These are phyloP conservation scores for Andrena fulva DNA, from an alignment of 2,888 invertebrate genomes.

Conservation along the genomic window DNA sequence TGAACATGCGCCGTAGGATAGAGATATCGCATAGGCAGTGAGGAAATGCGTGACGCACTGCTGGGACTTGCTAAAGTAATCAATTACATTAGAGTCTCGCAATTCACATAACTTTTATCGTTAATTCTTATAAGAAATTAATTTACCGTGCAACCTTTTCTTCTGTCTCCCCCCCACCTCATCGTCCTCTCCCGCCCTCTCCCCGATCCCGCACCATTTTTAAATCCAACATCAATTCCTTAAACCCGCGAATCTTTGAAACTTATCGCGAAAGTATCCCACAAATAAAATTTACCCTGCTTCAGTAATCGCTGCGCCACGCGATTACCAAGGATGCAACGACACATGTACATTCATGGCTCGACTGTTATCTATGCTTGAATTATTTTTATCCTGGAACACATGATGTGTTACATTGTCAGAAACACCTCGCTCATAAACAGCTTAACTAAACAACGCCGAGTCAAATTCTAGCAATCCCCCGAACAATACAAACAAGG, in stretches of 20 bases:
- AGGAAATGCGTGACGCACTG: background rate
- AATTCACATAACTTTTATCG: conserved; percentile 1
- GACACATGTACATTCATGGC: background rate
- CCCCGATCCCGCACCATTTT: background rate
- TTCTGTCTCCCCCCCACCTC: background rate
- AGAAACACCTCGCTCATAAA: background rate
- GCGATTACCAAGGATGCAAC: background rate
- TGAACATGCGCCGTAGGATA: background rate
- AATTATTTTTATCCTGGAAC: background rate
- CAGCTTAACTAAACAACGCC: background rate
- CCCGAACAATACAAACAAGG: no score
- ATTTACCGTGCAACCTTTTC: background rate
- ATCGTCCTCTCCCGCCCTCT: background rate
- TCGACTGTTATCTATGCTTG: background rate
- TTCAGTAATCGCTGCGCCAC: background rate
- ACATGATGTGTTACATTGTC: background rate
- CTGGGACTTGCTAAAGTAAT: background rate
- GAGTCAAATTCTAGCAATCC: background rate
- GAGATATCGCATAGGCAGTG: background rate
- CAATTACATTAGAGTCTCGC: background rate
- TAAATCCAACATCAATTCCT: background rate
- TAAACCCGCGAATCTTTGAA: background rate
- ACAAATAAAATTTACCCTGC: background rate
- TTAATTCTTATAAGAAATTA: background rate
- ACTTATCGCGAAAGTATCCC: background rate